Conservation (phyloP, 2,797 vertebrate species). For the Phylloscopus collybita region DNA sequence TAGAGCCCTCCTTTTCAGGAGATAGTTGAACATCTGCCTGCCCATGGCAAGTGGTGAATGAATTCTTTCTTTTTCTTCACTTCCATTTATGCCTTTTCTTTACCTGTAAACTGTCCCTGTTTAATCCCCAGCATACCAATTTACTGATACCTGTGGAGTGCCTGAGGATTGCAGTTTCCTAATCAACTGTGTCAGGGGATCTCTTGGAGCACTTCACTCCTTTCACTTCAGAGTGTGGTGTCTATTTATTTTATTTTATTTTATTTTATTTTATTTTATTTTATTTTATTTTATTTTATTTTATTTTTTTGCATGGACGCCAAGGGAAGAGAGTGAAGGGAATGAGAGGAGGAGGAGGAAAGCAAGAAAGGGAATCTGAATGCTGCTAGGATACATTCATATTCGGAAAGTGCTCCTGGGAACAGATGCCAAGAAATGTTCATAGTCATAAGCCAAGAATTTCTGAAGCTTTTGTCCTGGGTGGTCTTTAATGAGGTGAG, state of each 20-base stretch:
- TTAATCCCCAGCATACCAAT: not conserved
- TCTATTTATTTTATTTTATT: not conserved
- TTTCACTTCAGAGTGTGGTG: not conserved
- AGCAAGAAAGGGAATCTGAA: not conserved
- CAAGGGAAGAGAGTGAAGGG: not conserved
- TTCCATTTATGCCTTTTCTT: not conserved
- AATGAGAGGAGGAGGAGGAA: not conserved
- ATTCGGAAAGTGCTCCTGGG: not conserved
- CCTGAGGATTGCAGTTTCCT: not conserved
- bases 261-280: no score
- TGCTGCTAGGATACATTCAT: not conserved
- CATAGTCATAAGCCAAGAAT: not conserved
- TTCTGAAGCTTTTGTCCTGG: not conserved
- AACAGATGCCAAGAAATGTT: not conserved
- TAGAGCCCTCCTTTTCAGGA: not conserved
- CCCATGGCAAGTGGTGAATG: not conserved
- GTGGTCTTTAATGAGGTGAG: fast-evolving
- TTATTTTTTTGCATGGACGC: not conserved
- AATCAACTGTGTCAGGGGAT: not conserved
- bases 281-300: no score
- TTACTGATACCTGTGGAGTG: not conserved
- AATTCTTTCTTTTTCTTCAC: fast-evolving
- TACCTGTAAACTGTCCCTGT: not conserved
- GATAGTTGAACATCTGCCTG: not conserved
- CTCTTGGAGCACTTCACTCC: not conserved